These are phyloP conservation scores for Urocolius indicus DNA, from an alignment of 2,113 vertebrate species.

Conservation along the genomic window DNA sequence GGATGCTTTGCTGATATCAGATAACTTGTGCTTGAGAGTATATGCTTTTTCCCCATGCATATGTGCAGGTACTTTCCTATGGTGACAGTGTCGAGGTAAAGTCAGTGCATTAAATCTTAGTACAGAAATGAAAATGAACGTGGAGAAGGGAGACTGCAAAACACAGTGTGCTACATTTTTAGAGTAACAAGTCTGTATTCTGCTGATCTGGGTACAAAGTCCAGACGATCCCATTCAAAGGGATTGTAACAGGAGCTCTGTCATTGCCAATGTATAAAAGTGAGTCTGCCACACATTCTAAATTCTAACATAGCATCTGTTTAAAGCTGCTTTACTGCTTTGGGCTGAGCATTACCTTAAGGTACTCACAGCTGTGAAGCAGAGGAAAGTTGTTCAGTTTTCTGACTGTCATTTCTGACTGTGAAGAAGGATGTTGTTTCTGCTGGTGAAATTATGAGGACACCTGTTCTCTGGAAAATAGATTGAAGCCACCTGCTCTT, in stretches of 20 bases:
- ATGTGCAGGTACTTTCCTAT: background rate
- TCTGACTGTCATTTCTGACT: background rate
- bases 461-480: constrained; percentile 13
- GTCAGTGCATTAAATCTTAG: background rate
- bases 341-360: background rate
- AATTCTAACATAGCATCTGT: background rate
- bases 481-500: background rate
- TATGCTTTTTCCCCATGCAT: background rate
- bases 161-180: background rate
- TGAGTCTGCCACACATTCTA: background rate
- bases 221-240: background rate
- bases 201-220: background rate
- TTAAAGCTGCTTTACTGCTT: background rate
- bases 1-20: background rate
- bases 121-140: background rate
- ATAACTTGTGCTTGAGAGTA: background rate
- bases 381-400: background rate
- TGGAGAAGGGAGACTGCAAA: background rate
- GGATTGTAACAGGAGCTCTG: background rate
- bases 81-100: background rate
- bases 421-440: background rate
- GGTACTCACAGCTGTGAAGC: background rate
- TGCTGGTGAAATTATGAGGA: background rate
- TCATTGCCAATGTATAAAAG: background rate
- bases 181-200: background rate